These are phyloP conservation scores for Fulica atra DNA, from an alignment of 2,113 vertebrate species.

Conservation along the genomic window DNA sequence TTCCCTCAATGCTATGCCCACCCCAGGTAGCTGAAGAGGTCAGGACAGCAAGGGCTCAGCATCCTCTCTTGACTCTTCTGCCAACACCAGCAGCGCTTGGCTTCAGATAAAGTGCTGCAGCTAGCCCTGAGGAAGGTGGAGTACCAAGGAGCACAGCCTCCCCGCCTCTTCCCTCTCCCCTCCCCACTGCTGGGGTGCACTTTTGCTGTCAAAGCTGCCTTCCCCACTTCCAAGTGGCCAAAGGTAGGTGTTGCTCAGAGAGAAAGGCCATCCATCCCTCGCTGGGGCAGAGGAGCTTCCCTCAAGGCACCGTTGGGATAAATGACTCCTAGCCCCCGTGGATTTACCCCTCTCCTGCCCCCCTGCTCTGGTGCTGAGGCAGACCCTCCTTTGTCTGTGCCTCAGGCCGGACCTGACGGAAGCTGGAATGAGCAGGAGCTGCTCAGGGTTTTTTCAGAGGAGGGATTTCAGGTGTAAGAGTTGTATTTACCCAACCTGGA, in stretches of 20 bases:
- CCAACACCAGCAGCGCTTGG: not conserved
- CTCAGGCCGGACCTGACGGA: not conserved
- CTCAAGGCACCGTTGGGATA: not conserved
- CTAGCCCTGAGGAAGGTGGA: not conserved
- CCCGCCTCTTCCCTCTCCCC: not conserved
- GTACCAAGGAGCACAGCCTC: not conserved
- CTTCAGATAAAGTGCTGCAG: not conserved
- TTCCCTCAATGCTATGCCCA: not conserved
- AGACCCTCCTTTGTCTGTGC: not conserved
- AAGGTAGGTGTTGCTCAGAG: not conserved
- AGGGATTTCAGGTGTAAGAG: not conserved
- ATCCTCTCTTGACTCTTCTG: not conserved
- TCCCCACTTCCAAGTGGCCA: not conserved
- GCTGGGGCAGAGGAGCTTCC: not conserved
- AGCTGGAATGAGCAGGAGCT: not conserved
- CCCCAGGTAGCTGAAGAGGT: not conserved
- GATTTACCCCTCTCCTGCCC: not conserved
- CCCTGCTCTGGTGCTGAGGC: not conserved
- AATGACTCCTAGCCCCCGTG: not conserved
- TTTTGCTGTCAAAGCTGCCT: not conserved
- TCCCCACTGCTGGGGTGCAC: not conserved
- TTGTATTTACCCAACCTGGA: not conserved
- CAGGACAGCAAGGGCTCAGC: not conserved
- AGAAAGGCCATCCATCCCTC: not conserved
- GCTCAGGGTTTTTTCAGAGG: not conserved